These are phyloP conservation scores for Unio pictorum DNA, from an alignment of 2,888 invertebrate species.

Conservation along the genomic window DNA sequence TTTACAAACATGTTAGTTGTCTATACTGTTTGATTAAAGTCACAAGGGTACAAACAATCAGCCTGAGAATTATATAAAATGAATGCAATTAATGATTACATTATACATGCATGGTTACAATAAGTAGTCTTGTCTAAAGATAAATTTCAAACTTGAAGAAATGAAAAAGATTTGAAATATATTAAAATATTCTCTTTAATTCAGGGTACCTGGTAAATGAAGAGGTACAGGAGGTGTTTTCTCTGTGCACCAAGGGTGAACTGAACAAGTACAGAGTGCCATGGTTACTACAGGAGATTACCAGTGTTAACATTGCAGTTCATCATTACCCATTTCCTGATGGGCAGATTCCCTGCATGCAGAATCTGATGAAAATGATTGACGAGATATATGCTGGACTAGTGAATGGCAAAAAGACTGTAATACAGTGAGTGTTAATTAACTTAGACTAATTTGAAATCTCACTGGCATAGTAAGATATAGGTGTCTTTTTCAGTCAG, in stretches of 20 bases:
- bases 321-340: slow-evolving; percentile 63
- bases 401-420: slow-evolving; percentile 42
- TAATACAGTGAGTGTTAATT: slow-evolving; percentile 55
- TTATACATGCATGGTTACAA: no score
- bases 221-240: slow-evolving; percentile 56
- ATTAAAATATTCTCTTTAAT: no score
- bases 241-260: slow-evolving; percentile 60
- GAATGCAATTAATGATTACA: no score
- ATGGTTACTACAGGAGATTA: slow-evolving; percentile 42
- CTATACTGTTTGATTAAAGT: no score
- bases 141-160: background rate
- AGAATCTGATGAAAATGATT: slow-evolving; percentile 47
- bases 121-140: no score
- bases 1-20: no score
- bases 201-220: slow-evolving; percentile 44
- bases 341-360: slow-evolving; percentile 45
- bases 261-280: slow-evolving; percentile 60
- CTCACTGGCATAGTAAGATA: no score
- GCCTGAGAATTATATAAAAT: no score
- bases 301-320: slow-evolving; percentile 41
- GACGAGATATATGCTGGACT: slow-evolving; percentile 46
- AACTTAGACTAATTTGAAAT: no score
- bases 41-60: no score
- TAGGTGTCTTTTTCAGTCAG: no score
- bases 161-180: no score